Evolutionary conservation across 2,888 invertebrate species (phyloP).

Genomic region (Spilosoma lubricipeda): DNA sequence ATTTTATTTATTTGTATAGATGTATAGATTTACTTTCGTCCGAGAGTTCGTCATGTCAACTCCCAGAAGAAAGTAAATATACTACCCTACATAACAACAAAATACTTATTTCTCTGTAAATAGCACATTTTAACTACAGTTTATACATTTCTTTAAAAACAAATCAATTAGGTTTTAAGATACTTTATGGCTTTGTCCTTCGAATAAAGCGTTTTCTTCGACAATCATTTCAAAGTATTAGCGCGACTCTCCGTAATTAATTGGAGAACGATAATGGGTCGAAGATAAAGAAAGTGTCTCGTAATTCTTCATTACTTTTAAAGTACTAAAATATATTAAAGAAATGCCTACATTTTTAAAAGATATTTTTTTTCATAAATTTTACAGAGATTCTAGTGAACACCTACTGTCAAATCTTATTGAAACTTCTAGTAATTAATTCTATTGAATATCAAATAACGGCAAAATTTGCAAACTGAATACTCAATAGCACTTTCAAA

Average conservation of each 20-base stretch:
- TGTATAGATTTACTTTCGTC: too few species aligned
- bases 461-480: too few species aligned
- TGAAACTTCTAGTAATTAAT: too few species aligned
- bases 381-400: too few species aligned
- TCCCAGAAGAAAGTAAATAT: too few species aligned
- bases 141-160: background rate
- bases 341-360: background rate
- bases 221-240: background rate
- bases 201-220: background rate
- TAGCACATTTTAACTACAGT: background rate
- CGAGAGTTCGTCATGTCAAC: too few species aligned
- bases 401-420: too few species aligned
- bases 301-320: background rate
- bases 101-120: background rate
- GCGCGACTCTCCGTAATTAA: constrained; percentile 8
- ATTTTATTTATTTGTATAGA: too few species aligned
- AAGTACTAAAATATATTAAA: background rate
- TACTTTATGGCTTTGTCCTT: background rate
- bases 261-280: background rate
- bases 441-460: too few species aligned
- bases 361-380: too few species aligned
- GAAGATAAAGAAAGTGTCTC: background rate
- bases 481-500: too few species aligned
- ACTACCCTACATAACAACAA: background rate
- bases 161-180: background rate